Percentiles rank a stretch among this genome's conserved stretches.
Evolutionary conservation across 2,797 vertebrate genomes (phyloP).

Genomic region (Acomys russatus): DNA sequence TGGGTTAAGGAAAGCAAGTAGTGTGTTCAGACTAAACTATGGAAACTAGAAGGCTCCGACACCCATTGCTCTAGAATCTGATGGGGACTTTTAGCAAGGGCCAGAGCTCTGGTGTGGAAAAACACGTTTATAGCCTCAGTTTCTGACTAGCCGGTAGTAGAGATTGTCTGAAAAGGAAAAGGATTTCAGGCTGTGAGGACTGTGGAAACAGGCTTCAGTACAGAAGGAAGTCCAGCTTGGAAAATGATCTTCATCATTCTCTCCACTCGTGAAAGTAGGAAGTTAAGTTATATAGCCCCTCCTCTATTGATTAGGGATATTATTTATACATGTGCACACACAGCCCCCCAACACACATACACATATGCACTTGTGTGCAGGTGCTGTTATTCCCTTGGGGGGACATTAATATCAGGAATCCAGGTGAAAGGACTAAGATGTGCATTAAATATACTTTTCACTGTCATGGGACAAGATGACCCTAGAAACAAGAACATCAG

Average conservation of each 20-base stretch:
- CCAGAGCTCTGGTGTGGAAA: not conserved
- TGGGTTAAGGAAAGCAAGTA: constrained; percentile 57
- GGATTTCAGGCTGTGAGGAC: constrained; percentile 14
- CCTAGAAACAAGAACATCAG: not conserved
- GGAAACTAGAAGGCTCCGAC: constrained; percentile 38
- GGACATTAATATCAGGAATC: not conserved
- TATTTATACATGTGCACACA: not conserved
- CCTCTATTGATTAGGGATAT: not conserved
- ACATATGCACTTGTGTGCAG: not conserved
- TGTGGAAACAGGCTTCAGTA: constrained; percentile 10
- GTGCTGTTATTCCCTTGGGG: not conserved
- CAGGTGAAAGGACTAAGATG: constrained; percentile 7
- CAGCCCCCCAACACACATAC: too few relatives aligned
- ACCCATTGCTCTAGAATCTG: constrained; percentile 20
- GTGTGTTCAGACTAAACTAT: constrained; percentile 28
- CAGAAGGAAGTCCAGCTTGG: constrained; percentile 47
- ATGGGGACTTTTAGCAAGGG: constrained; percentile 27
- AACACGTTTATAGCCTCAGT: not conserved
- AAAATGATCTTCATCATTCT: constrained; percentile 32
- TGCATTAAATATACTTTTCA: not conserved
- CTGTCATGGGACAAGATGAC: not conserved
- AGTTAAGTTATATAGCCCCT: not conserved
- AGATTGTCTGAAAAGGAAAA: constrained; percentile 54
- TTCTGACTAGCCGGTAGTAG: constrained; percentile 18
- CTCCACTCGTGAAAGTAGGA: not conserved